Base-by-base conservation (phyloP, 1,140 invertebrate genomes). In the Macrobrachium nipponense region DNA sequence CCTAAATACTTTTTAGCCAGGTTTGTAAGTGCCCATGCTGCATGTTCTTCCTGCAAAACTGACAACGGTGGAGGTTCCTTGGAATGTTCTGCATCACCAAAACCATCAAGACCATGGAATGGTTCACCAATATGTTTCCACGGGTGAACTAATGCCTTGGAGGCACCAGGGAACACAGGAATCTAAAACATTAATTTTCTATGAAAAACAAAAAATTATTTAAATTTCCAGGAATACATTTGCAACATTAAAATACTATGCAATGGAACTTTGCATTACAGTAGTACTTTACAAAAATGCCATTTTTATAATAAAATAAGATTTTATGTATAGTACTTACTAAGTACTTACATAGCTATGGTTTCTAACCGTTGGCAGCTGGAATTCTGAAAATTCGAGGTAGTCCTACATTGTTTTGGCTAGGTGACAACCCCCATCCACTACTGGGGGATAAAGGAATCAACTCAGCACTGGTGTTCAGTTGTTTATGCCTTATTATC, bases 81-180 rank as follows among this genome's bases (percentile, higher is more conserved):
- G 17, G 89, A 80, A 5, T 88, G 36, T 60, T 89, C 82, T 5
- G 90, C 90, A 90, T 94, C 94, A 0, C 94, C 94, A 89, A 96
- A 94, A 14, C 95, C 95, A 91, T 95, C 94, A 8, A 86, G 87
- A 0, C 95, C 95, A 90, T 94, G 92, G 90, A 91, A 94, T n/a
- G 58, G 59, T n/a, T 64, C 61, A 4, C 89, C 76, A 73, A 86
- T 83, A 84, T 80, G 87, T 84, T 88, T 72, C 87, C 90, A 89
- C 87, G 88, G 81, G 14, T 89, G 89, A 23, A 91, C 86, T 27
- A 91, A 66, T 11, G 90, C 81, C 17, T 77, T 80, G 5, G 75
- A 51, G 73, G 89, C 82, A 12, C 91, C 91, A 59, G 79, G 14
- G 87, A 88, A 92, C 17, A 92, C 89, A 23, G 91, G 91, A 76